Evolutionary conservation across 1,140 invertebrate genomes (phyloP).

Genomic region (Cyphomyrmex costatus): DNA sequence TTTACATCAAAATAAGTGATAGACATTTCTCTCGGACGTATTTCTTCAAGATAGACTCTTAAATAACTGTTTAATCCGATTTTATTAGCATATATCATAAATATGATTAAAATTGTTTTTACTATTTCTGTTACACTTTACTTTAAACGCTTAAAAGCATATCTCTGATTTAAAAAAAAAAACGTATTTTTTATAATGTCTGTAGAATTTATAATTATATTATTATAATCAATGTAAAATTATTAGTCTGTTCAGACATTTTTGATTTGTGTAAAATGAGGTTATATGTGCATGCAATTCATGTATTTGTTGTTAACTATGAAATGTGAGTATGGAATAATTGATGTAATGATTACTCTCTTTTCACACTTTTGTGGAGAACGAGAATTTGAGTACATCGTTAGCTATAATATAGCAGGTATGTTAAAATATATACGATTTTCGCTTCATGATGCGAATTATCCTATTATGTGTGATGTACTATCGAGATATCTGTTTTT

Average conservation of each 20-base stretch:
- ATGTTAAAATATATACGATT: constrained; percentile 9
- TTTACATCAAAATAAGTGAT: background rate
- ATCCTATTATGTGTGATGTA: constrained; percentile 24
- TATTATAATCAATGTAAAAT: background rate
- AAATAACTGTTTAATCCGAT: background rate
- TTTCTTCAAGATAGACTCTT: background rate
- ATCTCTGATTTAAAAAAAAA: background rate
- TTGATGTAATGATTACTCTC: constrained; percentile 19
- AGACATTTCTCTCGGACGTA: background rate
- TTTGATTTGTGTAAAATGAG: background rate
- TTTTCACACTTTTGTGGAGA: constrained; percentile 41
- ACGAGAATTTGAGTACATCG: constrained; percentile 6
- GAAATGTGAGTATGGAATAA: background rate
- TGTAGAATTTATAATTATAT: background rate
- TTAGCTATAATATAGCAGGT: background rate
- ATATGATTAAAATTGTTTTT: background rate
- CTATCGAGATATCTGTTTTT: constrained; percentile 10
- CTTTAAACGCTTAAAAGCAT: background rate
- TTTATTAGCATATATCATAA: background rate
- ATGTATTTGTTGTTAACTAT: constrained; percentile 1
- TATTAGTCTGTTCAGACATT: background rate
- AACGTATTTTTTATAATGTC: background rate
- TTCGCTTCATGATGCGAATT: constrained; percentile 25
- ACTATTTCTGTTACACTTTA: background rate
- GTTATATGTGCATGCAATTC: background rate